A percentile compares a stretch with the other conserved stretches of the same genome.
Conservation (phyloP, 2,888 invertebrate species). For the Polyommatus icarus region DNA sequence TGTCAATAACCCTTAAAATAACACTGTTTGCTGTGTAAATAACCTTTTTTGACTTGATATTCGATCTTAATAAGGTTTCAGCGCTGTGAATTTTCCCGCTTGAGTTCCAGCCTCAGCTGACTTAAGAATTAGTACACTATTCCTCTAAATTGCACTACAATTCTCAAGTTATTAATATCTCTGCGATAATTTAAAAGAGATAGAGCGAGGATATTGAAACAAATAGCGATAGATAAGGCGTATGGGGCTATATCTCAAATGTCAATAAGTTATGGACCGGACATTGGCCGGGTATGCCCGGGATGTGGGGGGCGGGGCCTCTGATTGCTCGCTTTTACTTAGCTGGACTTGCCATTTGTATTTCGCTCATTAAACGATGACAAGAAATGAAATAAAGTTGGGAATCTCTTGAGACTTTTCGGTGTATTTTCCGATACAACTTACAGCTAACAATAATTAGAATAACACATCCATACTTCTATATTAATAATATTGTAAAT, state of each 20-base stretch:
- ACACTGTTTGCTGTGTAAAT: too few relatives aligned
- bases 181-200: not conserved
- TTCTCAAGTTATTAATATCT: not conserved
- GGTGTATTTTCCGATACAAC: not conserved
- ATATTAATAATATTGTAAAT: too few relatives aligned
- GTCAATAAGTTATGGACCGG: not conserved
- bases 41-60: too few relatives aligned
- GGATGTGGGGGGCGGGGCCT: not conserved
- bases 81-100: too few relatives aligned
- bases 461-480: too few relatives aligned
- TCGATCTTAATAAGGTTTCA: too few relatives aligned
- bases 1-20: too few relatives aligned
- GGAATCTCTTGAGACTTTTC: not conserved
- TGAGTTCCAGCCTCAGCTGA: too few relatives aligned
- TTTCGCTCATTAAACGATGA: not conserved
- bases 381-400: not conserved
- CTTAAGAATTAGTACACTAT: too few relatives aligned
- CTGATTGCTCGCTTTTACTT: constrained; percentile 4
- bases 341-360: not conserved
- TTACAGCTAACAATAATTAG: too few relatives aligned
- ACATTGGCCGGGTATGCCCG: not conserved
- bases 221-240: constrained; percentile 8
- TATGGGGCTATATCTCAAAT: constrained; percentile 9
- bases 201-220: not conserved
- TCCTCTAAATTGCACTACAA: not conserved